Percentiles rank a stretch among this genome's conserved stretches.
Evolutionary conservation across 1,140 invertebrate species (phyloP).

Genomic region (Drosophila sp.): DNA sequence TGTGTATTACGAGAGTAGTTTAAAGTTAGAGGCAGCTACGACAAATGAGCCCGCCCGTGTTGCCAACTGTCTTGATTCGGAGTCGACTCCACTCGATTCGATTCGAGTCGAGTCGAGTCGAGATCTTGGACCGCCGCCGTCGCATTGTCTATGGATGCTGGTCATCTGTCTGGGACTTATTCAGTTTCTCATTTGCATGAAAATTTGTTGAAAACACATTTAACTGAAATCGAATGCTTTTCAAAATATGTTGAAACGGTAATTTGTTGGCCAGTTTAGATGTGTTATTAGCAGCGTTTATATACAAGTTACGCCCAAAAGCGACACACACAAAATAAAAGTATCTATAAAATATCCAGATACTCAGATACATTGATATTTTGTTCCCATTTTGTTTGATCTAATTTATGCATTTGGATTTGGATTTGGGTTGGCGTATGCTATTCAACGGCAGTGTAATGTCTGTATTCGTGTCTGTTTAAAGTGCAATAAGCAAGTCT

Average conservation of each 20-base stretch:
- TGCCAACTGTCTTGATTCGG: neutral
- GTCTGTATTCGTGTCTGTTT: slow-evolving; percentile 74
- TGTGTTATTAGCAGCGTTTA: slow-evolving; percentile 82
- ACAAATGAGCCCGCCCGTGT: slow-evolving; percentile 78
- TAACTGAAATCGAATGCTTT: slow-evolving; percentile 64
- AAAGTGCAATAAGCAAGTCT: slow-evolving; percentile 75
- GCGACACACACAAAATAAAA: slow-evolving; percentile 6
- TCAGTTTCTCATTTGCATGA: slow-evolving; percentile 66
- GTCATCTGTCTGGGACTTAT: slow-evolving; percentile 64
- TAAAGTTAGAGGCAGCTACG: slow-evolving; percentile 60
- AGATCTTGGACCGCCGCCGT: slow-evolving; percentile 67
- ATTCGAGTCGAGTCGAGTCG: neutral
- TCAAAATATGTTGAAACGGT: slow-evolving; percentile 69
- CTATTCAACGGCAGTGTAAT: slow-evolving; percentile 80
- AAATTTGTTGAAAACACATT: slow-evolving; percentile 79
- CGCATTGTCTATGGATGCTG: slow-evolving; percentile 75
- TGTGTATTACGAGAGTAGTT: slow-evolving; percentile 38
- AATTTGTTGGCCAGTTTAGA: slow-evolving; percentile 81
- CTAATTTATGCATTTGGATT: slow-evolving; percentile 74
- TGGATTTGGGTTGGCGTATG: slow-evolving; percentile 59
- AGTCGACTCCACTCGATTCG: neutral
- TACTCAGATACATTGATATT: slow-evolving; percentile 17
- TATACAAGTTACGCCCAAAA: slow-evolving; percentile 73
- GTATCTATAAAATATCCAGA: slow-evolving; percentile 36
- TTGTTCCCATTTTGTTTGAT: slow-evolving; percentile 41